A percentile compares a stretch with the other conserved stretches of the same genome.
These are phyloP conservation scores for Callyntrura guangdongensis DNA, from an alignment of 2,888 invertebrate species.

Conservation along the genomic window DNA sequence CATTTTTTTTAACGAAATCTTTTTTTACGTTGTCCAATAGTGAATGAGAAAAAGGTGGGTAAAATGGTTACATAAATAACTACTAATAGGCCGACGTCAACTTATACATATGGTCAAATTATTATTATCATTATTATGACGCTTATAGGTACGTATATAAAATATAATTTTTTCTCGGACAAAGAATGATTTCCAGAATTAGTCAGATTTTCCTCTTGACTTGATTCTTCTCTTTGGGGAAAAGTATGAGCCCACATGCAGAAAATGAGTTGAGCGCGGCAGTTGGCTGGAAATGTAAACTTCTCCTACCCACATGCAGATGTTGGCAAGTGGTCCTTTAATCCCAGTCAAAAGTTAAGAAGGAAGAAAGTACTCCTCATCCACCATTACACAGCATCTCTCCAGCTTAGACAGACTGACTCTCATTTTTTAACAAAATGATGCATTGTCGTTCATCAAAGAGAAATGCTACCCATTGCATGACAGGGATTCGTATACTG, in stretches of 20 bases:
- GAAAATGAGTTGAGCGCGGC: constrained; percentile 41
- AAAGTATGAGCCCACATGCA: constrained; percentile 61
- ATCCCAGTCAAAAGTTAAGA: constrained; percentile 48
- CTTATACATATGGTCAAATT: constrained; percentile 66
- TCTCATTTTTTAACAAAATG: constrained; percentile 62
- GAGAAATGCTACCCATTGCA: too few species aligned
- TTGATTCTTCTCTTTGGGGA: constrained; percentile 56
- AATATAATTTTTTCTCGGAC: neutral
- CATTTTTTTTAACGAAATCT: constrained; percentile 18
- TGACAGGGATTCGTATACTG: too few species aligned
- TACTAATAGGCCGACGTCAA: constrained; percentile 80
- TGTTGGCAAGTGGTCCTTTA: constrained; percentile 60
- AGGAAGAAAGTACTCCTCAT: constrained; percentile 70
- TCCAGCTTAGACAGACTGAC: constrained; percentile 52
- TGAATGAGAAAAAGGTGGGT: constrained; percentile 83
- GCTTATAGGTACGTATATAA: too few species aligned
- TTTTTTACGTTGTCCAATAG: constrained; percentile 67
- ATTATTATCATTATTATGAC: constrained; percentile 23
- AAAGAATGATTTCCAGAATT: constrained; percentile 65
- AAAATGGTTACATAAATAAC: constrained; percentile 83
- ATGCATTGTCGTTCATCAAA: constrained; percentile 63
- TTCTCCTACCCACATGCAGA: neutral
- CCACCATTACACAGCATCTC: constrained; percentile 47
- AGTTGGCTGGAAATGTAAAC: constrained; percentile 43
- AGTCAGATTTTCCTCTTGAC: constrained; percentile 60